Percentiles rank a stretch among this genome's conserved stretches.
These are phyloP conservation scores for Amblyjoppa proteus DNA, from an alignment of 2,888 invertebrate species.

Conservation along the genomic window DNA sequence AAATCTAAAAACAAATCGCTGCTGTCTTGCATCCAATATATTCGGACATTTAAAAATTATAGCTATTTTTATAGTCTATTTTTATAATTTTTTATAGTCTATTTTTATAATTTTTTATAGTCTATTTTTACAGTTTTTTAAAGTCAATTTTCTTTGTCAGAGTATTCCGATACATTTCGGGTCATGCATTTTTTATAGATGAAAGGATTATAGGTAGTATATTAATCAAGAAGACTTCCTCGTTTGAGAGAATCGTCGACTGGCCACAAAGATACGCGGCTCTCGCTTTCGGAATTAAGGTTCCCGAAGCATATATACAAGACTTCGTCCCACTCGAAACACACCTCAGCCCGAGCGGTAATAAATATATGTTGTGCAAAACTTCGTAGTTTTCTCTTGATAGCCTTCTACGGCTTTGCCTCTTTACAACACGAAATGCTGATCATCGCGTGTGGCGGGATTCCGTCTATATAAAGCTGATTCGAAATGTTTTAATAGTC, in stretches of 20 bases:
- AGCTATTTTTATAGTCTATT: too few relatives aligned
- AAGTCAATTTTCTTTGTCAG: background rate
- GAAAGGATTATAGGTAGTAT: background rate
- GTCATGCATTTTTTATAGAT: background rate
- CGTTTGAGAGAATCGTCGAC: background rate
- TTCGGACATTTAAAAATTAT: too few relatives aligned
- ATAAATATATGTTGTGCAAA: constrained; percentile 48
- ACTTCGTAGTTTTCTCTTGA: constrained; percentile 32
- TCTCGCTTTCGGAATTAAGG: background rate
- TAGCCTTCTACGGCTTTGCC: constrained; percentile 16
- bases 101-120: too few relatives aligned
- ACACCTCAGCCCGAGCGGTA: background rate
- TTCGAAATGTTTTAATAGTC: constrained; percentile 50
- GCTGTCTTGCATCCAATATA: too few relatives aligned
- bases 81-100: background rate
- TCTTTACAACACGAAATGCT: constrained; percentile 37
- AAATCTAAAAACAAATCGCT: too few relatives aligned
- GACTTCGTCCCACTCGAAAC: background rate
- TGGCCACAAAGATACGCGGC: background rate
- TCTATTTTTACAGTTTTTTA: background rate
- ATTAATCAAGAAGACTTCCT: background rate
- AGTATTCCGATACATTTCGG: background rate
- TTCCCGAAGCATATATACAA: background rate
- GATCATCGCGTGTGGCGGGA: constrained; percentile 41
- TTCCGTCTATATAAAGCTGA: constrained; percentile 59